Percentiles rank a stretch among this genome's conserved stretches.
Conservation (phyloP, 2,797 vertebrate genomes). For the Apodemus agrarius region DNA sequence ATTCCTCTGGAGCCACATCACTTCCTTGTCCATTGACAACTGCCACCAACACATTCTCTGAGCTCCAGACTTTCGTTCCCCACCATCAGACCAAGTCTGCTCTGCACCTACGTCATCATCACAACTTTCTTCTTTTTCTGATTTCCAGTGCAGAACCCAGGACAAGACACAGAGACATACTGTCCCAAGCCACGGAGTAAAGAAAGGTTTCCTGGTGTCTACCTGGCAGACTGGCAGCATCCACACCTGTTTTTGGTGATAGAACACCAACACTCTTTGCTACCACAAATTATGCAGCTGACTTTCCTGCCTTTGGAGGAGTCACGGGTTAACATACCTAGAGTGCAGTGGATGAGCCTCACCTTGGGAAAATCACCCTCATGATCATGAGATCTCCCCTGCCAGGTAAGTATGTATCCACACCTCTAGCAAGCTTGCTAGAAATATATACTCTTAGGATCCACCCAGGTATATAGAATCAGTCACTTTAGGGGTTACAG, state of each 20-base stretch:
- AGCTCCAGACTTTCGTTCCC: not conserved
- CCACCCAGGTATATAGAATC: not conserved
- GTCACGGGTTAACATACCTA: not conserved
- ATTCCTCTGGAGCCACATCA: not conserved
- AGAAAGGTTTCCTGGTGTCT: not conserved
- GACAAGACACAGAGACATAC: not conserved
- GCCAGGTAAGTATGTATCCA: conserved; percentile 12
- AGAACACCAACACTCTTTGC: not conserved
- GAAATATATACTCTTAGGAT: not conserved
- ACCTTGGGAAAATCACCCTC: not conserved
- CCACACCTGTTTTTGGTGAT: not conserved
- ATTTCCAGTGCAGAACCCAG: accelerated
- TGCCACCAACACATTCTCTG: not conserved
- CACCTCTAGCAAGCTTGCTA: not conserved
- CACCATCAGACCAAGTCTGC: too few relatives aligned
- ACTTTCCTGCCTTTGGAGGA: not conserved
- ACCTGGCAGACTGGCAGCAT: not conserved
- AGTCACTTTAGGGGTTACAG: not conserved
- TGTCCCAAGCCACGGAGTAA: too few relatives aligned
- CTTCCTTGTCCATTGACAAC: not conserved
- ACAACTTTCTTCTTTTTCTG: not conserved
- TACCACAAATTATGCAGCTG: not conserved
- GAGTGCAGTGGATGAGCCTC: not conserved
- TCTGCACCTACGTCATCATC: not conserved
- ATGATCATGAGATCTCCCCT: not conserved